These are phyloP conservation scores for Cynocephalus volans DNA, from an alignment of 2,113 vertebrate genomes.

Conservation along the genomic window DNA sequence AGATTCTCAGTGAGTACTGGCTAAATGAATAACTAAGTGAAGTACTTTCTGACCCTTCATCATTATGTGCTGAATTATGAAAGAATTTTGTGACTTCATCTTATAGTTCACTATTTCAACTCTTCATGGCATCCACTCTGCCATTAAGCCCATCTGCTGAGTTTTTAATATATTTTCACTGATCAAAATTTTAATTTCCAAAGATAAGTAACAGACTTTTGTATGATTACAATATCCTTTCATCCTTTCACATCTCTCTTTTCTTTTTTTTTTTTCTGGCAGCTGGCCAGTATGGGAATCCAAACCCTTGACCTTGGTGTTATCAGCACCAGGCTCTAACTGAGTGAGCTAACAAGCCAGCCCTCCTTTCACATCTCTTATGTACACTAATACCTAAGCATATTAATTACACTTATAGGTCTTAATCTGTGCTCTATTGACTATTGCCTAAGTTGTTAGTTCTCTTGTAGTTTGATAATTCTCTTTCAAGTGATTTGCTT, in stretches of 20 bases:
- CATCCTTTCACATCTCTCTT: not conserved
- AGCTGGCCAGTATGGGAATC: too few species aligned
- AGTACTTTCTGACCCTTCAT: not conserved
- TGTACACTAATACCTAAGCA: not conserved
- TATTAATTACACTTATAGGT: not conserved
- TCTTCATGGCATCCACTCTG: not conserved
- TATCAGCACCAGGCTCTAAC: too few species aligned
- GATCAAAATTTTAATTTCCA: slow-evolving; percentile 60
- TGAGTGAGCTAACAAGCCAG: too few species aligned
- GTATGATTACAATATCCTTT: not conserved
- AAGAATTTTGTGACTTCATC: slow-evolving; percentile 41
- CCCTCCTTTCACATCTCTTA: not conserved
- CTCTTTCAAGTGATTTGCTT: not conserved
- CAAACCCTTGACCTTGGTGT: too few species aligned
- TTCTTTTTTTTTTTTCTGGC: too few species aligned
- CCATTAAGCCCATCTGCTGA: not conserved
- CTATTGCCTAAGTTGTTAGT: not conserved
- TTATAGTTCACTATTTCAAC: not conserved
- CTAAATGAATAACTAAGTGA: slow-evolving; percentile 25
- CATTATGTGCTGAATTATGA: not conserved
- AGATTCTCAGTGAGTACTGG: not conserved
- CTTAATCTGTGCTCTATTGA: not conserved
- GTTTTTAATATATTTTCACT: not conserved
- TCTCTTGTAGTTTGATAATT: slow-evolving; percentile 20
- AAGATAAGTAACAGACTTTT: slow-evolving; percentile 9